Base-by-base conservation (phyloP, 1,140 invertebrate genomes). In the Ips nitidus region DNA sequence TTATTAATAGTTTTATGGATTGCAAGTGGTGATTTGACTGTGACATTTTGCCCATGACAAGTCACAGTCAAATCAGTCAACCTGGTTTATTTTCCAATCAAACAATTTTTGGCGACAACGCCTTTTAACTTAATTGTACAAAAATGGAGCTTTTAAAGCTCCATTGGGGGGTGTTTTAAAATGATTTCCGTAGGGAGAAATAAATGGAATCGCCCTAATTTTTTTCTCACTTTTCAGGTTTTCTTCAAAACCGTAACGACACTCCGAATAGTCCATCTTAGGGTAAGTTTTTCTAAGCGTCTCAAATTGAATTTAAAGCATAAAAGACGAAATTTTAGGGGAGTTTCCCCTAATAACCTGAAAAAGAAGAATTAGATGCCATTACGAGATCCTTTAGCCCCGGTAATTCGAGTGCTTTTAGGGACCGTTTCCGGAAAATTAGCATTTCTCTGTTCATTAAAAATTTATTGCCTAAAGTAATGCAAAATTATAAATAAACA, bases 61-160 rank as follows among this genome's bases (percentile, higher is more conserved):
- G 22, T 22, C 22, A 22, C 22, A 22, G 22, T 22, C 22, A 22
- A 22, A 22, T 22, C 22, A 22, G 22, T 22, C 22, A 22, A 22
- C 22, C 22, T 22, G 22, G 22, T 22, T 22, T 22, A 22, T 22
- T 22, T 22, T 22, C 22, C 22, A 22, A 22, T 22, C 22, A 22
- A 22, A 22, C 22, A 22, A 22, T 22, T 50, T 50, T 50, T 3
- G 7, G 45, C 45, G 45, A 50, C 45, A 50, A 50, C 22, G 45
- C 45, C 45, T 50, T 50, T 50, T 50, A 50, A 50, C 6, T 50
- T 50, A 50, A 50, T 50, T 50, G 22, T 50, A 22, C 22, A 22
- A 22, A 50, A 50, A 22, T 50, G 45, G 22, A 50, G 45, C 45
- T 8, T 22, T 50, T 50, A 50, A 50, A 6, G 7, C 22, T 50